phyloP scores from a whole-genome alignment of 2,113 vertebrate genomes.

The Pelusios castaneus region DNA sequence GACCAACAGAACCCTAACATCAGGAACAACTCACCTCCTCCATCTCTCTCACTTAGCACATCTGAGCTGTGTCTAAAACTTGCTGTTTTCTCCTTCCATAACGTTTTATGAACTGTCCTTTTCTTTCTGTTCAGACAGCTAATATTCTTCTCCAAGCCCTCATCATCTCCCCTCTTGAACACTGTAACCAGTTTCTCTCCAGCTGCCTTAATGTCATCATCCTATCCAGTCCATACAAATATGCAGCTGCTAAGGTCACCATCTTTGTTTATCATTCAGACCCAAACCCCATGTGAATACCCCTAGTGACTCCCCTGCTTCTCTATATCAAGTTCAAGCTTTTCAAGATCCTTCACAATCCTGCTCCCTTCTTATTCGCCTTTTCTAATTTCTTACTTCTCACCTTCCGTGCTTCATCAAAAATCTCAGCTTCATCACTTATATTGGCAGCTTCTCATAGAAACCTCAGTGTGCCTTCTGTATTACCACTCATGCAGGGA shows the following conservation, averaged over 20 bases:
- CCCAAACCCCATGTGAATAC: background rate
- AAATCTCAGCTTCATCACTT: background rate
- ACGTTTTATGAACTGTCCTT: background rate
- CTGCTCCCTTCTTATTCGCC: background rate
- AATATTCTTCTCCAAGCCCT: background rate
- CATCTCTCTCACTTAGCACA: background rate
- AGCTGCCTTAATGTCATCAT: background rate
- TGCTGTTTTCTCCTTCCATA: rapidly evolving
- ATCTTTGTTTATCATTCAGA: background rate
- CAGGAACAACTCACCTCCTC: background rate
- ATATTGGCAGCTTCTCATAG: background rate
- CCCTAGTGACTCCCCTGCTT: background rate
- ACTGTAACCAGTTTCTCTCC: background rate
- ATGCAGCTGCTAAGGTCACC: background rate
- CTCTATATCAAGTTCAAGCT: background rate
- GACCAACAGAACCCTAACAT: background rate
- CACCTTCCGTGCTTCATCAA: background rate
- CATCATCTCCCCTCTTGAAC: background rate
- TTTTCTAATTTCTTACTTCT: background rate
- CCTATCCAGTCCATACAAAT: background rate
- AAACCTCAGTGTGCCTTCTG: background rate
- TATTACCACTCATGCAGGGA: background rate
- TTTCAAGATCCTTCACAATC: background rate
- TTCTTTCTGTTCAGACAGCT: background rate
- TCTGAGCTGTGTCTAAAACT: background rate